Evolutionary conservation across 2,888 invertebrate species (phyloP).

Genomic region (Zonitis immaculata): DNA sequence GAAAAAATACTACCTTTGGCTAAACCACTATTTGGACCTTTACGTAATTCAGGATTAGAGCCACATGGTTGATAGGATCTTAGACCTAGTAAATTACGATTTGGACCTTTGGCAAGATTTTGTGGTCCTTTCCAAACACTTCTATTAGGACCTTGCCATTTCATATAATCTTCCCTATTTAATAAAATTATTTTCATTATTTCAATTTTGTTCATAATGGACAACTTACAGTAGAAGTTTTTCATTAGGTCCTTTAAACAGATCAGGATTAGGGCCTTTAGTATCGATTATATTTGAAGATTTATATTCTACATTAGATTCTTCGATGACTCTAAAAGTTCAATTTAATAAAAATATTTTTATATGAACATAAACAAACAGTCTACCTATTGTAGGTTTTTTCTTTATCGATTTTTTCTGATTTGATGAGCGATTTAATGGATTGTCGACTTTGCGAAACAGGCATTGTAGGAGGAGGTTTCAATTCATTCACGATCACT

Average conservation of each 20-base stretch:
- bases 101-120: conserved; percentile 54
- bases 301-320: conserved; percentile 52
- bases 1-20: conserved; percentile 78
- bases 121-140: conserved; percentile 54
- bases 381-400: conserved; percentile 36
- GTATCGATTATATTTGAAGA: conserved; percentile 56
- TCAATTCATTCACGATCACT: conserved; percentile 14
- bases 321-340: conserved; percentile 35
- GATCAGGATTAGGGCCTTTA: conserved; percentile 64
- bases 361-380: not conserved
- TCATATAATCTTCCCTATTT: conserved; percentile 70
- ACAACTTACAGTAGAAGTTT: conserved; percentile 68
- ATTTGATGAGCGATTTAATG: conserved; percentile 43
- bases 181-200: conserved; percentile 3
- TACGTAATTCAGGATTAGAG: conserved; percentile 61
- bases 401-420: conserved; percentile 39
- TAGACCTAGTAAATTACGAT: conserved; percentile 38
- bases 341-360: not conserved
- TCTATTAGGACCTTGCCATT: conserved; percentile 78
- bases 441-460: conserved; percentile 46
- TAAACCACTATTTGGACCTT: conserved; percentile 66
- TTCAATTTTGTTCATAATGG: not conserved
- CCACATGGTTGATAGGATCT: conserved; percentile 58
- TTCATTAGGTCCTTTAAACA: conserved; percentile 77
- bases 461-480: conserved; percentile 27